A percentile compares a stretch with the other conserved stretches of the same genome.
These are phyloP conservation scores for Peromyscus maniculatus DNA, from an alignment of 2,113 vertebrate genomes.

Conservation along the genomic window DNA sequence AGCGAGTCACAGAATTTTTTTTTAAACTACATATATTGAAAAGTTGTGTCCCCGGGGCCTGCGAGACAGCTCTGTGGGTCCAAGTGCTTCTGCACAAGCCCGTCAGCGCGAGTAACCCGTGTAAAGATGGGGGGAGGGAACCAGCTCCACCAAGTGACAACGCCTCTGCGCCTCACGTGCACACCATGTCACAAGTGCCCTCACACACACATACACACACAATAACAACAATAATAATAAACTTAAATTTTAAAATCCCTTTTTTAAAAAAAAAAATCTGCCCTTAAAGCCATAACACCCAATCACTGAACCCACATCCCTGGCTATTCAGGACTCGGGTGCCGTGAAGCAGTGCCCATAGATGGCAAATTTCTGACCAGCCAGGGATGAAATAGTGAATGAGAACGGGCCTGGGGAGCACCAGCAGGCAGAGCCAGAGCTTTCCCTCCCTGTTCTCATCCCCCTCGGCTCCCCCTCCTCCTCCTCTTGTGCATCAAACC, in stretches of 20 bases:
- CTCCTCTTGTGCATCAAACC: conserved; percentile 41
- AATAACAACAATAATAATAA: no score
- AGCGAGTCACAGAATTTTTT: background rate
- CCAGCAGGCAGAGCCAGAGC: background rate
- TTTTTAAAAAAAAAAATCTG: background rate
- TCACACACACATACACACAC: accelerated
- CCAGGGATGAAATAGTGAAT: conserved; percentile 65
- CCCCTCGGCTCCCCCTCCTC: background rate
- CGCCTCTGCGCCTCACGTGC: background rate
- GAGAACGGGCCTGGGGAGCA: conserved; percentile 46
- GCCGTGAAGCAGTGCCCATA: background rate
- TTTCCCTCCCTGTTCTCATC: background rate
- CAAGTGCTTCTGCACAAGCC: background rate
- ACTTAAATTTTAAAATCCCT: background rate
- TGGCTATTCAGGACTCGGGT: background rate
- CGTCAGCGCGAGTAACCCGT: background rate
- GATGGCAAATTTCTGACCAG: conserved; percentile 51
- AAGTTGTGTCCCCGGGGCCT: conserved; percentile 10
- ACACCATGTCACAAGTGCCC: background rate
- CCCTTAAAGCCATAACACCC: conserved; percentile 47
- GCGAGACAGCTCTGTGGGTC: background rate
- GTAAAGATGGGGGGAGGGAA: background rate
- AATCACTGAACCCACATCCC: background rate
- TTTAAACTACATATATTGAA: background rate
- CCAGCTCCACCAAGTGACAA: background rate